Percentiles rank a stretch among this genome's conserved stretches.
These are phyloP conservation scores for Achlya flavicornis DNA, from an alignment of 2,888 invertebrate species.

Conservation along the genomic window DNA sequence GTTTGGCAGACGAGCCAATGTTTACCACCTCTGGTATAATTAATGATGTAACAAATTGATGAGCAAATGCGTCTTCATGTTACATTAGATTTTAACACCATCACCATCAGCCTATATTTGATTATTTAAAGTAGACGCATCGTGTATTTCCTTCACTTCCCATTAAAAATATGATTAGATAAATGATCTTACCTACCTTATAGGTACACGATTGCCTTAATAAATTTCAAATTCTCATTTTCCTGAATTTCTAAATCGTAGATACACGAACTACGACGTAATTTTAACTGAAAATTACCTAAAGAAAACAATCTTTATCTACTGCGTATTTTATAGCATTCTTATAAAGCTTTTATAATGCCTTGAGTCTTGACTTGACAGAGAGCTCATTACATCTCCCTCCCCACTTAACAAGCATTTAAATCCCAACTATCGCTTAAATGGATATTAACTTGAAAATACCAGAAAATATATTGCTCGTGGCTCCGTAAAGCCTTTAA, in stretches of 20 bases:
- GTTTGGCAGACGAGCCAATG: not conserved
- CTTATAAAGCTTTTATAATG: not conserved
- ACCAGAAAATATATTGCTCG: not conserved
- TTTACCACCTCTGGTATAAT: not conserved
- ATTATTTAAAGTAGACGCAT: too few species aligned
- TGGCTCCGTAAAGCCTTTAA: not conserved
- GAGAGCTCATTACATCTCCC: not conserved
- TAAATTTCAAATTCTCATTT: too few species aligned
- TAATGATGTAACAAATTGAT: constrained; percentile 1
- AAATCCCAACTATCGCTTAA: constrained; percentile 4
- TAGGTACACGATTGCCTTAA: too few species aligned
- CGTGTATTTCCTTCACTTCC: too few species aligned
- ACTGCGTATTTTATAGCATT: not conserved
- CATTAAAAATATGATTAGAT: too few species aligned
- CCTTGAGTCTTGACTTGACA: not conserved
- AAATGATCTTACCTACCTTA: too few species aligned
- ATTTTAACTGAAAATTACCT: too few species aligned
- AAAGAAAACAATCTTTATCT: too few species aligned
- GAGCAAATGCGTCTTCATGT: not conserved
- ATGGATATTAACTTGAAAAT: constrained; percentile 5
- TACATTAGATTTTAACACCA: too few species aligned
- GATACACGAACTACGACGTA: too few species aligned
- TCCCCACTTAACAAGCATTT: constrained; percentile 7
- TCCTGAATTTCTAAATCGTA: too few species aligned
- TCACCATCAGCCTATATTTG: not conserved